Conservation (phyloP, 2,113 vertebrate species). For the Psilopogon haemacephalus region DNA sequence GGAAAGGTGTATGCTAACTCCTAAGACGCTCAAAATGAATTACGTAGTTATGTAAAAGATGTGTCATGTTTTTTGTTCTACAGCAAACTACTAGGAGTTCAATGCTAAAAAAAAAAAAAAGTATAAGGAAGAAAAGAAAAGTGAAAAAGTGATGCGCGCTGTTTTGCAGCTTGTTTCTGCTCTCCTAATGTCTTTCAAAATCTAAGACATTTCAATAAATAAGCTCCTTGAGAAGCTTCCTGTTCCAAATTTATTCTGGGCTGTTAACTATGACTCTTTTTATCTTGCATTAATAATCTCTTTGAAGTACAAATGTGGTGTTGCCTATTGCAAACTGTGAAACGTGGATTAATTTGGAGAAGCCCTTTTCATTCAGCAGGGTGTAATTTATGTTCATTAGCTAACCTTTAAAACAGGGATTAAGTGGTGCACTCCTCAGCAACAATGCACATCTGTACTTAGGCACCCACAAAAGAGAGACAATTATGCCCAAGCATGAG, state of each 20-base stretch:
- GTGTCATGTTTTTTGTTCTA: background rate
- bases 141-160: background rate
- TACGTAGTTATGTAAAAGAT: background rate
- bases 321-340: background rate
- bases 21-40: background rate
- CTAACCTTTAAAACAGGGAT: background rate
- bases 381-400: background rate
- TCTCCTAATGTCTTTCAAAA: background rate
- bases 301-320: background rate
- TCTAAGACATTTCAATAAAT: background rate
- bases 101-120: background rate
- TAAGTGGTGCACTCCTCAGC: background rate
- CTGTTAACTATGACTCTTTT: background rate
- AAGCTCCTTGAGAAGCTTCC: background rate
- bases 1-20: background rate
- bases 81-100: background rate
- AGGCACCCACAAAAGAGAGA: background rate
- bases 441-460: background rate
- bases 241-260: background rate
- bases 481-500: background rate
- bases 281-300: background rate
- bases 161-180: background rate
- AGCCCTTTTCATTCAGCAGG: background rate
- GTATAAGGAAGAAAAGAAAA: too few relatives aligned
- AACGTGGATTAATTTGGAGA: background rate